Base-by-base conservation (phyloP, 1,140 invertebrate species). In the Ephestia elutella region DNA sequence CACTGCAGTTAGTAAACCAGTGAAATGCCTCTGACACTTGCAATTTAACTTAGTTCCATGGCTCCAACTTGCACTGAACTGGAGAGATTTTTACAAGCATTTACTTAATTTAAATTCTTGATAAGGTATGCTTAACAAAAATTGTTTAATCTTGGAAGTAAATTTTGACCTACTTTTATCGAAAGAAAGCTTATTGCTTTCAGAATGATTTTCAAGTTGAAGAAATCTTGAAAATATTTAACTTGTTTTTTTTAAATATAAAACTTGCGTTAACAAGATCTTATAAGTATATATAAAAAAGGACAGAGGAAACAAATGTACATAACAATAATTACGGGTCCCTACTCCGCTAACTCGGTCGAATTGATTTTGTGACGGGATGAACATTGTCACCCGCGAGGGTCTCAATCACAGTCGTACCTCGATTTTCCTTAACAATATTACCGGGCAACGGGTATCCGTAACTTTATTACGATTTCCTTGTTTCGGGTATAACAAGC, bases 401-500 rank as follows among this genome's bases (percentile, higher is more conserved):
- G 49, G 48, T 65, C 58, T 56, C 63, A 70, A 73, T 68, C 65
- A 60, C 58, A 62, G 68, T 63, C 67, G 57, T 68, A 59, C 65
- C 63, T 68, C 69, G 60, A 75, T 73, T 71, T 78, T 73, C 73
- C 66, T 73, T 68, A 73, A 77, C 68, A 77, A 70, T 67, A 75
- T 77, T 68, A 75, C 68, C 58, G 68, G 63, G 59, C 64, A 72
- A 70, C 56, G 66, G 62, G 60, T 71, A 75, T 70, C 62, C 61
- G 62, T 70, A 75, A 72, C 68, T 70, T 67, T 70, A 72, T 75
- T 72, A 75, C 63, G 65, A 72, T 70, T 68, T 72, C 71, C 75
- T 75, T 73, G 75, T 80, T 75, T 73, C 57, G 62, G 62, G 68
- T 66, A 68, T 77, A 80, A 80, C 73, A 71, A 75, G 68, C 65